Base-by-base conservation (phyloP, 2,797 vertebrate genomes). In the Xerus rutilus region DNA sequence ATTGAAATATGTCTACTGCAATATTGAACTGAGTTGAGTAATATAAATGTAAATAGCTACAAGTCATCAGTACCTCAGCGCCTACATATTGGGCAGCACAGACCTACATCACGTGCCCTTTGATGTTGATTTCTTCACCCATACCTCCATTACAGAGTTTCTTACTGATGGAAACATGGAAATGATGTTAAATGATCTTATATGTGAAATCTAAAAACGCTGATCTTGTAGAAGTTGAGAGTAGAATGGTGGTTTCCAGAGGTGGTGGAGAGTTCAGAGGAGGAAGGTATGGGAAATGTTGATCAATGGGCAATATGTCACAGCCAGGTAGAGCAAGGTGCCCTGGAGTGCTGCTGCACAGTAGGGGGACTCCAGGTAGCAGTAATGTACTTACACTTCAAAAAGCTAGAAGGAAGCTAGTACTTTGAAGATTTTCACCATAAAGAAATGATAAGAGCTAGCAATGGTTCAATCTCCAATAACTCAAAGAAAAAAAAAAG, bases 341-440 rank as follows among this genome's bases (percentile, higher is more conserved):
- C 35, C 15, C 2, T 1, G 17, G 15, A 4, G 3, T 32, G 35
- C 21, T 11, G 4, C 17, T 10, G 21, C 13, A n/a, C 1, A 5
- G 45, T 7, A 64, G 35, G 14, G 39, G 14, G 49, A 45, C 57
- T 7, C 14, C 7, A 47, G 30, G 23, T 3, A 25, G 14, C 32
- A 49, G 25, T 85, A 15, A 11, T 3, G 11, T 7, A 52, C 13
- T 14, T 54, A 18, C 14, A 39, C 57, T 39, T 52, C n/a, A 70
- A 70, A 43, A 30, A 20, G 18, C 23, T 30, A 52, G 52, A 85
- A 35, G 4, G 30, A 10, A 3, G n/a, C n/a, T n/a, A n/a, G 45
- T 9, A 23, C 28, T 52, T 72, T 30, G 14, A 86, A 35, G 3
- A 9, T 54, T 52, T 54, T 54, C 13, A 20, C 49, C n/a, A 57